Conservation (phyloP, 92 coral and sea anemone species). For the Heliopora coerulea region DNA sequence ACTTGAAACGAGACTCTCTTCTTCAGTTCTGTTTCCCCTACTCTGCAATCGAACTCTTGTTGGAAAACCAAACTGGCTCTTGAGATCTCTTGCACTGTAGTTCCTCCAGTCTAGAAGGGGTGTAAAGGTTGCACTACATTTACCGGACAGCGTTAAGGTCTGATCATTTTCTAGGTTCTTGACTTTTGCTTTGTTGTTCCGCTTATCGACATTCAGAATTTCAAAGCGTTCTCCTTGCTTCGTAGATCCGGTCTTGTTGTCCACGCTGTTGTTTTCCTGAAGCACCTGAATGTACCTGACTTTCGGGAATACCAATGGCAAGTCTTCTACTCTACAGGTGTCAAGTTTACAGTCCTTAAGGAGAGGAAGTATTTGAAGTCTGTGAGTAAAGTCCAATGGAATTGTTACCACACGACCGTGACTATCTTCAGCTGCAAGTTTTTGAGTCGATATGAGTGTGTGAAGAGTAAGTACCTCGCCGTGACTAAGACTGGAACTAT, state of each 20-base stretch:
- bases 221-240: not conserved
- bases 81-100: constrained; percentile 2
- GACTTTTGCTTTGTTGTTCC: constrained; percentile 1
- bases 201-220: constrained; percentile 11
- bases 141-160: not conserved
- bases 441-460: not conserved
- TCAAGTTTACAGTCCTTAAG: not conserved
- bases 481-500: constrained; percentile 17
- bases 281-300: constrained; percentile 13
- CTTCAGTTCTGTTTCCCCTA: not conserved
- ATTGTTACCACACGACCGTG: constrained; percentile 12
- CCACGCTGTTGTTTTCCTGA: constrained; percentile 6
- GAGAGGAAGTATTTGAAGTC: constrained; percentile 37
- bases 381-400: constrained; percentile 20
- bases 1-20: not conserved
- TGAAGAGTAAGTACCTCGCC: constrained; percentile 47
- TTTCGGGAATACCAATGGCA: not conserved
- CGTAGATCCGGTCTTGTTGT: not conserved
- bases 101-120: constrained; percentile 18
- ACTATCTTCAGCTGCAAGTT: constrained; percentile 34
- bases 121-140: constrained; percentile 4
- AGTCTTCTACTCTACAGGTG: constrained; percentile 2
- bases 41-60: constrained; percentile 9
- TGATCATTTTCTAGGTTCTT: not conserved
- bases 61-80: constrained; percentile 17